Evolutionary conservation across 30 jellyfish, hydroid and myxozoan species (phyloP).

Genomic region (Hydractinia symbiolongicarpus): DNA sequence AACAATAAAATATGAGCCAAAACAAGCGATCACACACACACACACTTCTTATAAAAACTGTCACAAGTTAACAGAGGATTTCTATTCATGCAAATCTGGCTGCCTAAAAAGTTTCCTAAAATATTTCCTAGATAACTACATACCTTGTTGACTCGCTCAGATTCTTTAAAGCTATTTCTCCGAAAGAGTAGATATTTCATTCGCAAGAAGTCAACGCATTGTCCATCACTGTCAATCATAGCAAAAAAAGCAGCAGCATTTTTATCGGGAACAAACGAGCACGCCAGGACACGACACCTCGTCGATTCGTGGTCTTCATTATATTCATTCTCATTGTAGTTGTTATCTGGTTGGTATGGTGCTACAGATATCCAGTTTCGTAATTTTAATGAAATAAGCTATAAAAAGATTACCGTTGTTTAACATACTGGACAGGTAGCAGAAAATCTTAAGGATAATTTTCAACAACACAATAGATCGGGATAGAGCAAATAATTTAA

Average conservation of each 20-base stretch:
- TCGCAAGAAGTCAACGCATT: conserved; percentile 76
- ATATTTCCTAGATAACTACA: background rate
- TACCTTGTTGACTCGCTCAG: conserved; percentile 74
- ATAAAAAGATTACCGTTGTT: background rate
- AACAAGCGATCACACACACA: too few relatives aligned
- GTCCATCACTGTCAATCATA: conserved; percentile 92
- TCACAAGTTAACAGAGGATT: too few relatives aligned
- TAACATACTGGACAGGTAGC: too few relatives aligned
- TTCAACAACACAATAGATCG: too few relatives aligned
- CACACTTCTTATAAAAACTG: too few relatives aligned
- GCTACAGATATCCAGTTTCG: conserved; percentile 65
- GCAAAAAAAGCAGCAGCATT: conserved; percentile 69
- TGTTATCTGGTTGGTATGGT: conserved; percentile 85
- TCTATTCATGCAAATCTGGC: too few relatives aligned
- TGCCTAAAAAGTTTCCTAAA: too few relatives aligned
- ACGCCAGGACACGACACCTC: conserved; percentile 74
- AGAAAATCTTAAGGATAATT: too few relatives aligned
- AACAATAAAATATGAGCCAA: too few relatives aligned
- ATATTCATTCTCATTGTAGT: conserved; percentile 42
- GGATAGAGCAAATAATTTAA: too few relatives aligned
- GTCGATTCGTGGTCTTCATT: conserved; percentile 52
- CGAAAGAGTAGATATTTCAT: conserved; percentile 59
- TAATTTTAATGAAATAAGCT: conserved; percentile 58
- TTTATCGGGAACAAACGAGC: conserved; percentile 74
- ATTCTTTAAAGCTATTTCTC: conserved; percentile 37